Evolutionary conservation across 1,140 invertebrate species (phyloP), one percentile per base, ranked within the genome.

Genomic region (Saccostrea cuccullata): DNA sequence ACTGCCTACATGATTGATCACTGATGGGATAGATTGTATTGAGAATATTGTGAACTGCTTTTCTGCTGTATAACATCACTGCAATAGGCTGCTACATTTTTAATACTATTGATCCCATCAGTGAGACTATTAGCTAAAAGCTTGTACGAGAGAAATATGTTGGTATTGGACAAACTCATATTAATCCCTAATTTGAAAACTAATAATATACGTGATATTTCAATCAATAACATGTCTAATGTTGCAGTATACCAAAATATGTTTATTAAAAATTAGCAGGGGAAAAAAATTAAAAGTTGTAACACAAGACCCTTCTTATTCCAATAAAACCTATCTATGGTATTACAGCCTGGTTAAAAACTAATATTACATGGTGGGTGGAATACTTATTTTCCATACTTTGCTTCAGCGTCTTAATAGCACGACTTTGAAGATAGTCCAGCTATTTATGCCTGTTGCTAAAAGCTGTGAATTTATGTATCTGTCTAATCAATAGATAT

Each of bases 1-100:
- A 26, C 55, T 83, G 86, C 83, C 64, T 87, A 58, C 30, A 67
- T 87, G 82, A 67, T 87, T 70, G 40, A 82, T 87, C 36, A 36
- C n/a, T 40, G 20, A 67, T 77, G 15, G 26, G 30, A 30, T 77
- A 64, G 58, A n/a, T 17, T 1, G 23, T 77, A 77, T 77, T 26
- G 70, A 77, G 30, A 77, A 15, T 17, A 30, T 13, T 77, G 70
- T 30, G 70, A 77, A 36, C 26, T 36, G 30, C 70, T 36, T 77
- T 23, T 77, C 70, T 77, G 26, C 30, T 30, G 26, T 36, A 77
- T 11, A 26, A 77, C 30, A 77, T 30, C 70, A 77, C 26, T 30
- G 70, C 26, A 30, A 36, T 26, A 12, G 70, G 23, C 70, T 30
- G 70, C 26, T 36, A 30, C 70, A 77, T 77, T 77, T 77, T 77